Percentiles rank a stretch among this genome's conserved stretches.
Conservation (phyloP, 2,888 invertebrate genomes). For the Lycia hirtaria region DNA sequence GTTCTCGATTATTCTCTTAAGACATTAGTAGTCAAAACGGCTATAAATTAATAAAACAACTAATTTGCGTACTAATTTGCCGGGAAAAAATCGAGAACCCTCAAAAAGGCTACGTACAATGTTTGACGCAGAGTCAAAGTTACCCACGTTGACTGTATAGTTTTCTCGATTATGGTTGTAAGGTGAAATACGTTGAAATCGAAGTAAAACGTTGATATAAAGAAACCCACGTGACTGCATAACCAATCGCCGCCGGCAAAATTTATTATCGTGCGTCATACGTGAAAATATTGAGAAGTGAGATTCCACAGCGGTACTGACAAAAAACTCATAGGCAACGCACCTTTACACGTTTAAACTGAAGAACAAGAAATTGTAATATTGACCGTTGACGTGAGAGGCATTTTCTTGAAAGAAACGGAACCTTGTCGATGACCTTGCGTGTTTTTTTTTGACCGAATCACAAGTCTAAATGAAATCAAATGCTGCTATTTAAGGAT, state of each 20-base stretch:
- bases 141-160: no score
- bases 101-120: no score
- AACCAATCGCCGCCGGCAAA: neutral
- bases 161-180: neutral
- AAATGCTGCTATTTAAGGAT: conserved; percentile 36
- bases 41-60: no score
- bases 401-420: conserved; percentile 21
- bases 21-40: no score
- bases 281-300: conserved; percentile 1
- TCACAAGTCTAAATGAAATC: conserved; percentile 34
- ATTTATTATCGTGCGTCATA: conserved; percentile 2
- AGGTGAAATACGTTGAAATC: neutral
- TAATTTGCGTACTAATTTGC: no score
- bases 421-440: conserved; percentile 1
- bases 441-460: conserved; percentile 18
- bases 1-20: no score
- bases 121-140: no score
- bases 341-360: neutral
- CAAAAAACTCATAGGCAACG: neutral
- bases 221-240: neutral
- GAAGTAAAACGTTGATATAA: neutral
- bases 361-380: neutral
- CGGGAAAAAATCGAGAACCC: no score
- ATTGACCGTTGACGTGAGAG: neutral
- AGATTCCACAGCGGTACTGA: neutral